Evolutionary conservation across 2,113 vertebrate genomes (phyloP), one percentile per base, ranked within the genome.

Genomic region (Sula dactylatra): DNA sequence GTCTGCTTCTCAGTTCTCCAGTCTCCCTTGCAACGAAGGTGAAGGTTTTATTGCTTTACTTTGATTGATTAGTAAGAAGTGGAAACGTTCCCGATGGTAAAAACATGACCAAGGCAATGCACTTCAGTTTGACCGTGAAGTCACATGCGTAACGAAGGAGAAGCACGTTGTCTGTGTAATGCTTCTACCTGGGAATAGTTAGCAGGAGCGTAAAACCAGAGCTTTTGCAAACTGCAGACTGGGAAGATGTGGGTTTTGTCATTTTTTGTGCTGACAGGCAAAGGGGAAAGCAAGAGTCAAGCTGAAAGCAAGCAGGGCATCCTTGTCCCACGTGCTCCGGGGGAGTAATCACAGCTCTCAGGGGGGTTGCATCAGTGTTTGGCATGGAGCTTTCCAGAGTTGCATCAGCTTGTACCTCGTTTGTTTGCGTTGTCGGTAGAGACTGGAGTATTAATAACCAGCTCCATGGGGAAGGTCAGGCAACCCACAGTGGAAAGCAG

Each of bases 381-480:
- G 81, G 34, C 86, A 49, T 31, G 12, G 59, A 93, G 5, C 86
- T 96, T 91, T 64, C 86, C 94, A 87, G 94, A 90, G 93, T 98
- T 98, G 97, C 98, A 70, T 98, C 98, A 98, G 96, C 85, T 80
- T 16, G 10, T 69, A 49, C 83, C 52, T 86, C 29, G 81, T 94
- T 89, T 90, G 93, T 96, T 93, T 96, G 86, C 4, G 7, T 50
- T 79, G 92, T 95, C 11, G 14, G 78, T 69, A 40, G 95, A 83
- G 79, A 95, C 86, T 25, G 40, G 72, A n/a, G 88, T 92, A 92
- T 96, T 97, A 97, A 97, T 96, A 94, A 97, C 59, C 2, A 13
- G 45, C 72, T 95, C 97, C 88, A 62, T 4, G 38, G 91, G 91
- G 96, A 96, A 79, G 65, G 65, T 93, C 70, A 58, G 64, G 82